phyloP scores from a whole-genome alignment of 2,888 invertebrate species.

The Aplocera efformata region DNA sequence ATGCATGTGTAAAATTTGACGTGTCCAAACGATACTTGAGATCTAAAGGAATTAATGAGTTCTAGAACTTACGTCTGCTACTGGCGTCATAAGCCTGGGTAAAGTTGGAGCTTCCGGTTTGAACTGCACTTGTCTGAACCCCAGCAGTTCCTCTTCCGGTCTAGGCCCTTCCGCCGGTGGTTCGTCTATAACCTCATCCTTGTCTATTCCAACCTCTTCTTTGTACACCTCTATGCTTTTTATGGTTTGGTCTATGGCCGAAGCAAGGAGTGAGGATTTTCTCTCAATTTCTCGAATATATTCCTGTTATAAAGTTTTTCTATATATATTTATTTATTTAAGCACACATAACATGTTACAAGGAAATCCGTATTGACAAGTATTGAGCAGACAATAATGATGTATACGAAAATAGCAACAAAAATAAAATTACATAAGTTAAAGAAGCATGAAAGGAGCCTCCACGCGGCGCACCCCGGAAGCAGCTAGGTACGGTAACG shows the following conservation, averaged over 20 bases:
- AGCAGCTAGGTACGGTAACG: too few relatives aligned
- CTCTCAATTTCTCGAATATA: constrained; percentile 66
- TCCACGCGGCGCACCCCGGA: too few relatives aligned
- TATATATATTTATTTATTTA: constrained; percentile 2
- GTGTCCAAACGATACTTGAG: too few relatives aligned
- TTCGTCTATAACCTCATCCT: constrained; percentile 22
- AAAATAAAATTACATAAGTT: too few relatives aligned
- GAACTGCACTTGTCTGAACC: constrained; percentile 26
- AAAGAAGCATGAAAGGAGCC: too few relatives aligned
- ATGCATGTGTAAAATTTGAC: too few relatives aligned
- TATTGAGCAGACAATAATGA: too few relatives aligned
- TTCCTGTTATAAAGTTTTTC: constrained; percentile 43
- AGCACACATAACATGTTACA: too few relatives aligned
- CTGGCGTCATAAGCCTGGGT: constrained; percentile 4
- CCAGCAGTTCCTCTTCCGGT: constrained; percentile 19
- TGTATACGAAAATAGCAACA: too few relatives aligned
- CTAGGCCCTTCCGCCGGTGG: background rate
- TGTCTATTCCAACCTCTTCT: constrained; percentile 60
- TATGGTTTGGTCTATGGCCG: constrained; percentile 68
- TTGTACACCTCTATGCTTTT: constrained; percentile 71
- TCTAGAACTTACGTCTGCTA: background rate
- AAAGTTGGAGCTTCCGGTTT: constrained; percentile 4
- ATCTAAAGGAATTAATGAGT: too few relatives aligned
- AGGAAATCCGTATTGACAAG: too few relatives aligned
- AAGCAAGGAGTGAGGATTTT: constrained; percentile 63